Evolutionary conservation across 2,888 invertebrate species (phyloP).

Genomic region (Eristalis pertinax): DNA sequence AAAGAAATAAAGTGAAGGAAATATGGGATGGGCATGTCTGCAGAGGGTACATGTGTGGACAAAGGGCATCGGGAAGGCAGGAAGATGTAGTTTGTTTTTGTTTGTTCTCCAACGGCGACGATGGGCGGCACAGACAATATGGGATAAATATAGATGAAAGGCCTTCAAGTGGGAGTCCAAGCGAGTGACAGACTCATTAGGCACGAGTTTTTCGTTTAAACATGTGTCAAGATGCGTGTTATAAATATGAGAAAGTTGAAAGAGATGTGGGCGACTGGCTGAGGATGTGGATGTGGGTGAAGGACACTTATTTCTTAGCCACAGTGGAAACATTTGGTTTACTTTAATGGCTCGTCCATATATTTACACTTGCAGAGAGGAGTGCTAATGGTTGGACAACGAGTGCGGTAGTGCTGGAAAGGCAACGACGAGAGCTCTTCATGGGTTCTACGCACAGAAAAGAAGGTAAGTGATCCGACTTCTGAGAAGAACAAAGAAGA

Average conservation of each 20-base stretch:
- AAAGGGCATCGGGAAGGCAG: background rate
- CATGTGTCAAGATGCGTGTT: background rate
- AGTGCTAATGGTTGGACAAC: too few species aligned
- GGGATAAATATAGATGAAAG: background rate
- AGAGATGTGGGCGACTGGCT: background rate
- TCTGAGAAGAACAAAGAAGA: too few species aligned
- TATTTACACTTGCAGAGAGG: too few species aligned
- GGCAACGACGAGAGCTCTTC: too few species aligned
- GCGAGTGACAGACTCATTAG: background rate
- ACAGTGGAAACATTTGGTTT: too few species aligned
- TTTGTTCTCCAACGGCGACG: background rate
- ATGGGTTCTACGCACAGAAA: too few species aligned
- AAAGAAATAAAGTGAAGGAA: slow-evolving; percentile 4
- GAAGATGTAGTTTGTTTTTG: background rate
- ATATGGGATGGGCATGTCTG: background rate
- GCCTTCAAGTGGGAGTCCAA: background rate
- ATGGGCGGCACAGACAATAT: background rate
- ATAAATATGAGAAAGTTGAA: background rate
- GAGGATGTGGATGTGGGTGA: background rate
- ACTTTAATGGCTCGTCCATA: too few species aligned
- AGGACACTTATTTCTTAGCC: background rate
- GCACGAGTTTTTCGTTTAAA: background rate
- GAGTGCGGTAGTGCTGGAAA: too few species aligned
- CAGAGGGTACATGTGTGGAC: background rate
- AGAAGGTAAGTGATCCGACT: too few species aligned